Conservation (phyloP, 2,113 vertebrate species). For the Gopherus flavomarginatus region DNA sequence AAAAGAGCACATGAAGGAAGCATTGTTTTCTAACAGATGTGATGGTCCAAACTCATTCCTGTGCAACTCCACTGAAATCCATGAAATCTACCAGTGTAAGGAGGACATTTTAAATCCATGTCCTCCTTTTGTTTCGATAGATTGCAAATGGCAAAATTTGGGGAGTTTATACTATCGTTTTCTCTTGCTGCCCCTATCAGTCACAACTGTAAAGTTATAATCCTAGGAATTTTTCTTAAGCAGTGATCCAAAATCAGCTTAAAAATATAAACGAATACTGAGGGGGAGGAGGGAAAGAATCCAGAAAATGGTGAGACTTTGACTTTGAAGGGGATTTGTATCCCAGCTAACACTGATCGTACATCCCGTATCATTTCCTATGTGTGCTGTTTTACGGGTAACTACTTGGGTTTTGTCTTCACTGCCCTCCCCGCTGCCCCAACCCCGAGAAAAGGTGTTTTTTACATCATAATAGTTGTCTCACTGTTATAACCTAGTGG, state of each 20-base stretch:
- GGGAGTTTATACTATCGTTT: neutral
- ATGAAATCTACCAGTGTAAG: neutral
- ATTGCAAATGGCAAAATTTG: neutral
- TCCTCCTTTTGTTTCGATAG: constrained; percentile 37
- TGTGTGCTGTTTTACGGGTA: neutral
- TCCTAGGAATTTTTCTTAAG: constrained; percentile 38
- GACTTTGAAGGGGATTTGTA: neutral
- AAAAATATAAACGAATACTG: neutral
- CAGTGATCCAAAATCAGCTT: neutral
- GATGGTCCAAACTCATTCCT: neutral
- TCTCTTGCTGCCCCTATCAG: constrained; percentile 1
- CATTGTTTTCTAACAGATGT: constrained; percentile 41
- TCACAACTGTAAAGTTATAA: constrained; percentile 37
- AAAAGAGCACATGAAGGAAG: constrained; percentile 44
- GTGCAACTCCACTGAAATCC: neutral
- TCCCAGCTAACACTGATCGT: neutral
- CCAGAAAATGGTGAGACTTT: neutral
- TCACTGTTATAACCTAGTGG: neutral
- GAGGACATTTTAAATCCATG: neutral
- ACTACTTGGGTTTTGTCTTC: neutral
- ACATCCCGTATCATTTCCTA: neutral
- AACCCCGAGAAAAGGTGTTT: neutral
- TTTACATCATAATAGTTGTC: neutral
- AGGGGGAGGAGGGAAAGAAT: neutral
- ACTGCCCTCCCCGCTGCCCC: no score